These are phyloP conservation scores for Proisotoma minuta DNA, from an alignment of 2,888 invertebrate species.

Conservation along the genomic window DNA sequence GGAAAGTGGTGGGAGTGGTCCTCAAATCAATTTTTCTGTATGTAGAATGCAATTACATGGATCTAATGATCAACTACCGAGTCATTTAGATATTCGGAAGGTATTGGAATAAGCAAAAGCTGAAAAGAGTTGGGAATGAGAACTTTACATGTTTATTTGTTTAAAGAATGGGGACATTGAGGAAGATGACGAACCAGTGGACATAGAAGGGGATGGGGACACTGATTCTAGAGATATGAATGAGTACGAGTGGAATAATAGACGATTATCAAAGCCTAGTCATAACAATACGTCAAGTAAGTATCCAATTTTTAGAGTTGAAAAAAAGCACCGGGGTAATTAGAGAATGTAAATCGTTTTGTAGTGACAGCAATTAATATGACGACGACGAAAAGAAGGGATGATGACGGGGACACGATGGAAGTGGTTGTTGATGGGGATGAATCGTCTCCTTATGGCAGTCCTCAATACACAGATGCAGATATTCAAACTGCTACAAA, in stretches of 20 bases:
- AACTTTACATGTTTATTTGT: conserved; percentile 1
- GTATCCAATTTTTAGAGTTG: not conserved
- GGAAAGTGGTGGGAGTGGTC: conserved; percentile 50
- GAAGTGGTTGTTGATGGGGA: conserved; percentile 82
- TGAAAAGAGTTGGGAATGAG: not conserved
- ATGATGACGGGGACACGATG: conserved; percentile 65
- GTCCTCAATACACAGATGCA: conserved; percentile 76
- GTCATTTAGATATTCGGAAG: conserved; percentile 66
- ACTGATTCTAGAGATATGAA: conserved; percentile 63
- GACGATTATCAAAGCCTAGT: conserved; percentile 53
- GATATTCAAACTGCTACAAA: conserved; percentile 60
- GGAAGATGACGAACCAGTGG: conserved; percentile 71
- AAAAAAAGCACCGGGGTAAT: not conserved
- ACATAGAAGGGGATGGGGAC: conserved; percentile 64
- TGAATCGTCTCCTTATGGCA: conserved; percentile 75
- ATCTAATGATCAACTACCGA: conserved; percentile 64
- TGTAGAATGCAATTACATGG: conserved; percentile 66
- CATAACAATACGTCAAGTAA: conserved; percentile 7
- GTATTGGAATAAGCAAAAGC: conserved; percentile 48
- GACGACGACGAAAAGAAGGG: conserved; percentile 51
- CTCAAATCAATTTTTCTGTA: conserved; percentile 71
- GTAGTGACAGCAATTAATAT: conserved; percentile 51
- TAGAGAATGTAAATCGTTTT: not conserved
- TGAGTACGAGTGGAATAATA: conserved; percentile 89
- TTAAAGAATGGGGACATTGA: conserved; percentile 51